Evolutionary conservation across 2,888 invertebrate species (phyloP).

Genomic region (Abrostola tripartita): DNA sequence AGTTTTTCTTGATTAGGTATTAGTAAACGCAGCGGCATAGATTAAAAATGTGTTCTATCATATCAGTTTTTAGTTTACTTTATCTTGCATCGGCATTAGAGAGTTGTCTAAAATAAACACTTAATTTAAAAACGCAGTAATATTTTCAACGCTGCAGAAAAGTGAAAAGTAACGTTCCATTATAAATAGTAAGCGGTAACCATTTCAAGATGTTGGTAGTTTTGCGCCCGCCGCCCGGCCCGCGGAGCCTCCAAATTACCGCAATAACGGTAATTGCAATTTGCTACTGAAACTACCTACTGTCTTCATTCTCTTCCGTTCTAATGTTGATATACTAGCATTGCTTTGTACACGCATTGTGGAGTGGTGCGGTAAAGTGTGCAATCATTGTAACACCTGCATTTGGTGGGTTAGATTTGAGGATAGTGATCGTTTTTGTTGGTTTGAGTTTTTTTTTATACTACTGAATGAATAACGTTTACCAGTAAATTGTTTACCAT

Average conservation of each 20-base stretch:
- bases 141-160: conserved; percentile 23
- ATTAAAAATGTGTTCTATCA: too few species aligned
- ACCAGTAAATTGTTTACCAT: too few species aligned
- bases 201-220: conserved; percentile 60
- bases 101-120: too few species aligned
- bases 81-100: too few species aligned
- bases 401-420: neutral
- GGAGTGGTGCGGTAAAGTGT: conserved; percentile 16
- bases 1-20: too few species aligned
- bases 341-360: conserved; percentile 33
- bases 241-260: conserved; percentile 76
- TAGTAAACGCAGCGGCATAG: too few species aligned
- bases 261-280: conserved; percentile 85
- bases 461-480: neutral
- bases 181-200: conserved; percentile 67
- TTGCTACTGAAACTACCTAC: conserved; percentile 78
- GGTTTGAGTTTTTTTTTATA: neutral
- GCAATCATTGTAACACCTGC: conserved; percentile 25
- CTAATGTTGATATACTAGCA: conserved; percentile 73
- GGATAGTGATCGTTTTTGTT: neutral
- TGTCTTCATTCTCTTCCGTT: conserved; percentile 76
- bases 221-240: conserved; percentile 42
- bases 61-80: too few species aligned
- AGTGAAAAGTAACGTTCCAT: conserved; percentile 54
- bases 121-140: neutral